Evolutionary conservation across 2,888 invertebrate genomes (phyloP).

Genomic region (Incurvaria masculella): DNA sequence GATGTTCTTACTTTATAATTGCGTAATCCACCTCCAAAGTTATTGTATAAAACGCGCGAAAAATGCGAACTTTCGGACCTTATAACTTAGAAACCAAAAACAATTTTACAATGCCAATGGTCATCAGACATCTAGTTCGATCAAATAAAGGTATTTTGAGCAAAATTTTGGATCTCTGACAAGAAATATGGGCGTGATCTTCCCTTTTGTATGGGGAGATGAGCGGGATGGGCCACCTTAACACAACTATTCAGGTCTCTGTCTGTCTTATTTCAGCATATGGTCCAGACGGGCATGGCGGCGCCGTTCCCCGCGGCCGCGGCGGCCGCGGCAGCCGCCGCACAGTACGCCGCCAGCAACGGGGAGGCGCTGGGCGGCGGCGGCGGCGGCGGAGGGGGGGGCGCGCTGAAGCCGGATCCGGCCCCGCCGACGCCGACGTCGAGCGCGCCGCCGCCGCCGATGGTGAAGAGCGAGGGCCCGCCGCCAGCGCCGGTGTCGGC

Average conservation of each 20-base stretch:
- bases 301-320: constrained; percentile 67
- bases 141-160: too few relatives aligned
- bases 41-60: too few relatives aligned
- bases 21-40: too few relatives aligned
- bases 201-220: too few relatives aligned
- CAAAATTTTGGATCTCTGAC: too few relatives aligned
- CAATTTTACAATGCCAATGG: too few relatives aligned
- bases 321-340: constrained; percentile 60
- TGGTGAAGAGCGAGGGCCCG: constrained; percentile 53
- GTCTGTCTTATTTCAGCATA: constrained; percentile 69
- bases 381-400: constrained; percentile 29
- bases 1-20: too few relatives aligned
- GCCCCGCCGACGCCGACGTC: constrained; percentile 32
- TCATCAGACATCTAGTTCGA: too few relatives aligned
- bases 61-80: too few relatives aligned
- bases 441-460: constrained; percentile 38
- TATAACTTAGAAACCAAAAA: too few relatives aligned
- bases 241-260: constrained; percentile 7
- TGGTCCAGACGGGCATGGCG: constrained; percentile 90
- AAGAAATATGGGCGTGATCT: too few relatives aligned
- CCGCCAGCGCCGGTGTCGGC: constrained; percentile 33
- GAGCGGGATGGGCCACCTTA: too few relatives aligned
- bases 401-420: constrained; percentile 30
- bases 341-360: constrained; percentile 54
- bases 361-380: constrained; percentile 53